A percentile compares a stretch with the other conserved stretches of the same genome.
These are phyloP conservation scores for Pristionchus arcanus DNA, from an alignment of 2,888 invertebrate genomes.

Conservation along the genomic window DNA sequence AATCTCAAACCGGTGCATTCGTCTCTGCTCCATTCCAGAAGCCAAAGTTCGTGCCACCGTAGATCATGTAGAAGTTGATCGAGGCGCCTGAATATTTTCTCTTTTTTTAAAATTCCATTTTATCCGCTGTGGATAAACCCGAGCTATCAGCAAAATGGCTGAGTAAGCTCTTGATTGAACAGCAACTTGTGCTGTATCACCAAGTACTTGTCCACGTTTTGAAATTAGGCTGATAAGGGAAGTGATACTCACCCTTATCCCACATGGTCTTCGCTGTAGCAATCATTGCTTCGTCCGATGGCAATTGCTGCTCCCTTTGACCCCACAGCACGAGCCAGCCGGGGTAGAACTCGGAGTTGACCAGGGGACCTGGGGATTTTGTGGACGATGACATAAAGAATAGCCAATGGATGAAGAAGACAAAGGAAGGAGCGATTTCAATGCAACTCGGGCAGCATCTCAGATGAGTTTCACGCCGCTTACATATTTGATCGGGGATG, in stretches of 20 bases:
- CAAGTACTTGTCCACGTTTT: too few relatives aligned
- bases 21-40: conserved; percentile 76
- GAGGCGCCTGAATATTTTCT: conserved; percentile 65
- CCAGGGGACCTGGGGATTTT: conserved; percentile 85
- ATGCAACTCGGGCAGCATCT: too few relatives aligned
- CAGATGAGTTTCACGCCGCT: background rate
- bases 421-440: too few relatives aligned
- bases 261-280: conserved; percentile 61
- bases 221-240: too few relatives aligned
- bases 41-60: conserved; percentile 78
- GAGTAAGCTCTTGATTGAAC: too few relatives aligned
- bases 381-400: too few relatives aligned
- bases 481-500: too few relatives aligned
- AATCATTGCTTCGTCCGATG: conserved; percentile 62
- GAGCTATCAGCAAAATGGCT: too few relatives aligned
- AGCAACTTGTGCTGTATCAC: too few relatives aligned
- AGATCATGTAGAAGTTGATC: conserved; percentile 77
- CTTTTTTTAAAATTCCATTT: background rate
- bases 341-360: conserved; percentile 89
- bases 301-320: conserved; percentile 61
- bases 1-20: conserved; percentile 62
- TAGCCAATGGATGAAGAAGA: too few relatives aligned
- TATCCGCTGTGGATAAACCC: too few relatives aligned
- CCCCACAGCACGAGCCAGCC: conserved; percentile 96
- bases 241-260: conserved; percentile 19